Evolutionary conservation across 1,140 invertebrate genomes (phyloP), one percentile per base, ranked within the genome.

Genomic region (Scaptomyza hsui): DNA sequence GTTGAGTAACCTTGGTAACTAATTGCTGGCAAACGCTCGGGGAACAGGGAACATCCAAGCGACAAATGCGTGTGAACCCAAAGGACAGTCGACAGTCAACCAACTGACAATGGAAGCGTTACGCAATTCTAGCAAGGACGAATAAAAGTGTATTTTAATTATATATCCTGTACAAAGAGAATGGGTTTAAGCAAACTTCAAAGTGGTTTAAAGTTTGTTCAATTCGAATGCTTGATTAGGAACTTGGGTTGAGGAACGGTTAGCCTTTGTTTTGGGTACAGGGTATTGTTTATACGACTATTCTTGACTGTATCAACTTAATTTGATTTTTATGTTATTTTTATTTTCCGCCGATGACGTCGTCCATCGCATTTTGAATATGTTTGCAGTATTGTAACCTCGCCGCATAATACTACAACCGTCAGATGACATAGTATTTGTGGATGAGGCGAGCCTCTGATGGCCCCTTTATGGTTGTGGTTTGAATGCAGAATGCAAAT

Each of bases 271-370:
- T 29, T 29, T 29, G 19, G 19, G 1, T 21, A 21, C 4, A 7
- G 60, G 60, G 60, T 48, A 21, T 35, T 12, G 0, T 0, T 0
- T 2, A 49, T 51, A 49, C 12, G 12, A 18, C 0, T 13, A 32
- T 1, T n/a, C 12, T 1, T 1, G 12, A 5, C 5, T 55, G 32
- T 15, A n/a, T 3, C 9, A n/a, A 1, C n/a, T 53, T 10, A 37
- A 65, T 32, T 56, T 56, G 49, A 64, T 78, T 86, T 81, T 77
- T 71, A 88, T 81, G 55, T 37, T 70, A 68, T 56, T 88, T 80
- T 86, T 78, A 77, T 81, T 78, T 77, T 77, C 41, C 29, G 35
- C 37, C 64, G 72, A 73, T 85, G 80, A 80, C 73, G 76, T 81
- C 60, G 75, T 29, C 67, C 32, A 61, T 18, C 26, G 16, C 56